Percentiles rank a stretch among this genome's conserved stretches.
Evolutionary conservation across 2,888 invertebrate genomes (phyloP).

Genomic region (Nomada fabriciana): DNA sequence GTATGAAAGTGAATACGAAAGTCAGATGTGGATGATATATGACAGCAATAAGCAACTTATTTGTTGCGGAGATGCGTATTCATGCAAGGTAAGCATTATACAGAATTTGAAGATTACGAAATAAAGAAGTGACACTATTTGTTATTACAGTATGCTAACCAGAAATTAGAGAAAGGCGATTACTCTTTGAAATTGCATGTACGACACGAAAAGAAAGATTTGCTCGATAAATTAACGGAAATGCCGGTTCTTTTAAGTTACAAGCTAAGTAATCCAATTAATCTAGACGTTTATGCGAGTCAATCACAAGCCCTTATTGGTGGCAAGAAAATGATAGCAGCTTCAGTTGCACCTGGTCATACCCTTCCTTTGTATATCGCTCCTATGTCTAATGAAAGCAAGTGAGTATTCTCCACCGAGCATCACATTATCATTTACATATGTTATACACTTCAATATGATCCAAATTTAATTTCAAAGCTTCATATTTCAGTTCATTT

Average conservation of each 20-base stretch:
- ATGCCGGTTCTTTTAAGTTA: slow-evolving; percentile 90
- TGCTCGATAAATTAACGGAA: slow-evolving; percentile 94
- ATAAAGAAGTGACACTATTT: slow-evolving; percentile 7
- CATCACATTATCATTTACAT: slow-evolving; percentile 1
- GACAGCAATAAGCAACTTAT: slow-evolving; percentile 95
- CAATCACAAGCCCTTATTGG: slow-evolving; percentile 89
- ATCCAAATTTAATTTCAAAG: slow-evolving; percentile 3
- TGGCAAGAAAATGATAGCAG: slow-evolving; percentile 91
- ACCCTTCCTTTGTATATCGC: slow-evolving; percentile 92
- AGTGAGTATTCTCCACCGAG: slow-evolving; percentile 86
- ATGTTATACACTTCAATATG: slow-evolving; percentile 23
- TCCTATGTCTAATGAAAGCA: slow-evolving; percentile 91
- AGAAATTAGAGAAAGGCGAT: slow-evolving; percentile 97
- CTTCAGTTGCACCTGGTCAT: slow-evolving; percentile 87
- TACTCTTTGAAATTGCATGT: slow-evolving; percentile 94
- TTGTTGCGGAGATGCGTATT: slow-evolving; percentile 95
- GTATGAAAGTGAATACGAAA: slow-evolving; percentile 98
- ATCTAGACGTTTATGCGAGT: slow-evolving; percentile 91
- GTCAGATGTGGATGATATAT: slow-evolving; percentile 98
- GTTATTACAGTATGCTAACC: slow-evolving; percentile 88
- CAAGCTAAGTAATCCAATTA: slow-evolving; percentile 90
- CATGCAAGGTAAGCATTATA: slow-evolving; percentile 88
- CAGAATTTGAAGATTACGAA: slow-evolving; percentile 2
- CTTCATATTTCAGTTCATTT: slow-evolving; percentile 3
- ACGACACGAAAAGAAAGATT: slow-evolving; percentile 94